phyloP scores from a whole-genome alignment of 2,888 invertebrate genomes.

The Entomobrya proxima region DNA sequence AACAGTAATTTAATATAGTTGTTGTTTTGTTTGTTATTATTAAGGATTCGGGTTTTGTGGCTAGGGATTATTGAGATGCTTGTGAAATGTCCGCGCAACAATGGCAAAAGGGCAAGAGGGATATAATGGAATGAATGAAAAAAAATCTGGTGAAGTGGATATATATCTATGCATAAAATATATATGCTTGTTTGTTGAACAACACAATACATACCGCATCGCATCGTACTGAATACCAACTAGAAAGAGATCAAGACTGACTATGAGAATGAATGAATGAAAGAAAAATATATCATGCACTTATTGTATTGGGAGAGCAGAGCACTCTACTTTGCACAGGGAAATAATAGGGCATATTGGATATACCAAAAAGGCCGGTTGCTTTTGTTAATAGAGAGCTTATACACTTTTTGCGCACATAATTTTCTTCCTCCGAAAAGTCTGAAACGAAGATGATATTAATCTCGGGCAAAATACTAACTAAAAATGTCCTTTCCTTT shows the following conservation, averaged over 20 bases:
- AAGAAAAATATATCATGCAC: constrained; percentile 46
- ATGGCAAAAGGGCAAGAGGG: too few species aligned
- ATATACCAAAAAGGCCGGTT: constrained; percentile 62
- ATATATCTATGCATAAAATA: too few species aligned
- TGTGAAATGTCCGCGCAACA: constrained; percentile 61
- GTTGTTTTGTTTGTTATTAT: constrained; percentile 52
- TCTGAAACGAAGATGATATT: constrained; percentile 25
- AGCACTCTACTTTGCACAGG: neutral
- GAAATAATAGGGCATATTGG: constrained; percentile 43
- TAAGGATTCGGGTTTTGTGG: constrained; percentile 43
- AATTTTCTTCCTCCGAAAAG: neutral
- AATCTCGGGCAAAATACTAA: neutral
- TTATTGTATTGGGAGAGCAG: neutral
- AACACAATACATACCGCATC: neutral
- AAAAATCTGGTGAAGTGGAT: constrained; percentile 13
- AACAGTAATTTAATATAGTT: constrained; percentile 66
- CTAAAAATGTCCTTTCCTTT: neutral
- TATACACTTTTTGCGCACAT: neutral
- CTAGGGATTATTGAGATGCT: constrained; percentile 47
- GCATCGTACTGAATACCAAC: neutral
- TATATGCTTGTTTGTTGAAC: neutral
- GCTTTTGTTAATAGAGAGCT: constrained; percentile 43
- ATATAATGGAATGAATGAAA: constrained; percentile 47
- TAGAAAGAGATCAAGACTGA: neutral
- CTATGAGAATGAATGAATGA: neutral